These are phyloP conservation scores for Microtus pennsylvanicus DNA, from an alignment of 2,113 vertebrate species.

Conservation along the genomic window DNA sequence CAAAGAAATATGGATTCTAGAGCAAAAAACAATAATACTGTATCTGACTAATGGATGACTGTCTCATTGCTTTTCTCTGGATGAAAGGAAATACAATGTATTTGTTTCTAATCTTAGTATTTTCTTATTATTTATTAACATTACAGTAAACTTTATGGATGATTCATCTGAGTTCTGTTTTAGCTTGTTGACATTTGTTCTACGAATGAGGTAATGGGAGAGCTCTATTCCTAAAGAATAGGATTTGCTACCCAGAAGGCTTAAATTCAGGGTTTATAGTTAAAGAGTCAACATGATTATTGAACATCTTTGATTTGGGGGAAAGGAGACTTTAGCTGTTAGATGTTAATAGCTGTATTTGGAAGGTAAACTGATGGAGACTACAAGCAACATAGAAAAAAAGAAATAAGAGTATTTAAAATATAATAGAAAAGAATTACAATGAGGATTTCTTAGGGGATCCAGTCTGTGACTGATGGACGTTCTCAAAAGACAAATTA, in stretches of 20 bases:
- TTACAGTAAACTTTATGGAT: background rate
- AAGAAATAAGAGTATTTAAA: background rate
- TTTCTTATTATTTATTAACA: constrained; percentile 37
- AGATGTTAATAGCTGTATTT: constrained; percentile 1
- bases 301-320: background rate
- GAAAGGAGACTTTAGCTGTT: background rate
- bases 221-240: background rate
- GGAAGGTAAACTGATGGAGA: background rate
- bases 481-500: constrained; percentile 36
- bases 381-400: background rate
- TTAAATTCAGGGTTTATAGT: background rate
- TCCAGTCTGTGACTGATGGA: background rate
- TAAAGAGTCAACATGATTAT: background rate
- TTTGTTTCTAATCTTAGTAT: background rate
- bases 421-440: constrained; percentile 25
- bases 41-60: background rate
- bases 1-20: background rate
- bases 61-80: background rate
- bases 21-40: background rate
- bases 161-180: background rate
- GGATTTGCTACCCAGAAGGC: background rate
- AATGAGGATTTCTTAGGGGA: background rate
- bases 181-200: background rate
- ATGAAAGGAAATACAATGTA: constrained; percentile 19
- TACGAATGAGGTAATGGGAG: background rate